A percentile compares a stretch with the other conserved stretches of the same genome.
Conservation (phyloP, 1,140 invertebrate genomes). For the Orius insidiosus region DNA sequence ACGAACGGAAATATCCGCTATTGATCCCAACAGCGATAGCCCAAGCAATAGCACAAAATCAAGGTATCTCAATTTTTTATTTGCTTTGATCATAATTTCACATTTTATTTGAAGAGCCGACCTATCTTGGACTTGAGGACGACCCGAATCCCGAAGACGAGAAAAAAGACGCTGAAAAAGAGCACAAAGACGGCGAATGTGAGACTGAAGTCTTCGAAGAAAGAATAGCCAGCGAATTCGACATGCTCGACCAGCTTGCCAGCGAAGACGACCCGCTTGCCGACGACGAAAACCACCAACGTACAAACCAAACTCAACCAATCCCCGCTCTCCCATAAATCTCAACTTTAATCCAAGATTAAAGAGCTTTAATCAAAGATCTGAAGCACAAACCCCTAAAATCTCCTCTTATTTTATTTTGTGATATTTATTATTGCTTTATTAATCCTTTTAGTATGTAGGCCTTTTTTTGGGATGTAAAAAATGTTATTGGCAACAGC, state of each 20-base stretch:
- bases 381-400: no score
- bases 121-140: conserved; percentile 18
- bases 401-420: no score
- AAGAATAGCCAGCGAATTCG: conserved; percentile 44
- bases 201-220: conserved; percentile 41
- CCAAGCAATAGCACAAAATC: conserved; percentile 34
- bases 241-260: conserved; percentile 36
- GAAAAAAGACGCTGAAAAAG: not conserved
- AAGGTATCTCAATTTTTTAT: conserved; percentile 20
- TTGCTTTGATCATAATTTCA: not conserved
- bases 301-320: no score
- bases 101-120: conserved; percentile 14
- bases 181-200: conserved; percentile 23
- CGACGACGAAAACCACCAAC: no score
- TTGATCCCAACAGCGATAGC: conserved; percentile 53
- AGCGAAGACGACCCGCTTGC: conserved; percentile 21
- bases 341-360: no score
- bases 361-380: no score
- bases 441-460: no score
- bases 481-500: no score
- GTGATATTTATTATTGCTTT: no score
- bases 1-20: conserved; percentile 75
- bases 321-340: no score
- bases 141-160: conserved; percentile 12
- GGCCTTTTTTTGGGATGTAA: no score